phyloP scores from a whole-genome alignment of 1,140 invertebrate genomes.

The Hyles vespertilio region DNA sequence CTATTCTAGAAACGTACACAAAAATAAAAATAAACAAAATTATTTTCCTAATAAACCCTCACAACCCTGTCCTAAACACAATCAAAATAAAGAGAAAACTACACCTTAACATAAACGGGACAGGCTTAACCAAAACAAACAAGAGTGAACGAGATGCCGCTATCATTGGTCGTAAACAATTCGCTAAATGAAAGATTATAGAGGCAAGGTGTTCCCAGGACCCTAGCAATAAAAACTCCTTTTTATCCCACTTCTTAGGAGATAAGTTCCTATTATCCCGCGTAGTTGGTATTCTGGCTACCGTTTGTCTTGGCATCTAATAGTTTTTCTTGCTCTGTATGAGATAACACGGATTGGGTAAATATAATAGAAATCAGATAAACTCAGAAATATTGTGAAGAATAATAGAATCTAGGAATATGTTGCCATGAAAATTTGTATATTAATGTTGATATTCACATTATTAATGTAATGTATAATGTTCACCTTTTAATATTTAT shows the following conservation, averaged over 20 bases:
- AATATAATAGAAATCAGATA: not conserved
- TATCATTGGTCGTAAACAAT: slow-evolving; percentile 53
- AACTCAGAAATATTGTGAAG: no score
- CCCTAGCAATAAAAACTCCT: slow-evolving; percentile 56
- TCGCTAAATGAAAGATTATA: slow-evolving; percentile 71
- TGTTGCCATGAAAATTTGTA: no score
- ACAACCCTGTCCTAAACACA: slow-evolving; percentile 10
- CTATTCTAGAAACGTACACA: not conserved
- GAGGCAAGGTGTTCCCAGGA: slow-evolving; percentile 63
- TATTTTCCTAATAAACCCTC: not conserved
- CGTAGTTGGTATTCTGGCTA: slow-evolving; percentile 14
- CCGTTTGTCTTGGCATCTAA: slow-evolving; percentile 12
- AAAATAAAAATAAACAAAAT: not conserved
- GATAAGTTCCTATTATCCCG: slow-evolving; percentile 41
- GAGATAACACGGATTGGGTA: not conserved
- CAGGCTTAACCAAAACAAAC: slow-evolving; percentile 12
- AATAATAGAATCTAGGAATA: no score
- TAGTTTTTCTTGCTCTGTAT: slow-evolving; percentile 4
- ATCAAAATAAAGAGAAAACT: slow-evolving; percentile 49
- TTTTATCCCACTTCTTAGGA: slow-evolving; percentile 41
- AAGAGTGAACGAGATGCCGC: slow-evolving; percentile 27
- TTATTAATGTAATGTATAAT: no score
- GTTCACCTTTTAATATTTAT: no score
- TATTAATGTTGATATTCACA: no score
- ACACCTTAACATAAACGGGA: slow-evolving; percentile 48